Percentiles rank a stretch among this genome's conserved stretches.
phyloP scores from a whole-genome alignment of 2,797 vertebrate genomes.

The Natrix natrix region DNA sequence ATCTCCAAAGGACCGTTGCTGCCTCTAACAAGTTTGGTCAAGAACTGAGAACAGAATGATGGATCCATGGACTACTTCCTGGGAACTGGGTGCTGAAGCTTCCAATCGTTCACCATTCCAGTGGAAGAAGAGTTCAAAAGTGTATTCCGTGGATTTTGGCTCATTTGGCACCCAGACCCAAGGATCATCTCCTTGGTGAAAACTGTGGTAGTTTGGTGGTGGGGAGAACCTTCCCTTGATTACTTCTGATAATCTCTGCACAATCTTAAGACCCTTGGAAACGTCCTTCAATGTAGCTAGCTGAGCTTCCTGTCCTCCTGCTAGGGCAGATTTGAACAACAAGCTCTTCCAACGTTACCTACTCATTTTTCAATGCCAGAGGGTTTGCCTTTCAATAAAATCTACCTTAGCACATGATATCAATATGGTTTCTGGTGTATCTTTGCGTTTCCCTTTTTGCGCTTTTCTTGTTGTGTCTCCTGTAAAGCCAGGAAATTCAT shows the following conservation, averaged over 20 bases:
- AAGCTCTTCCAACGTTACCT: neutral
- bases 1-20: neutral
- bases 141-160: neutral
- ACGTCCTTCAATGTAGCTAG: neutral
- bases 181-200: neutral
- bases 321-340: neutral
- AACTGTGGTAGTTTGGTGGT: neutral
- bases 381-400: neutral
- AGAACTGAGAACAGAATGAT: neutral
- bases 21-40: neutral
- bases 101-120: neutral
- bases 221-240: neutral
- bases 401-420: neutral
- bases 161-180: neutral
- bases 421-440: neutral
- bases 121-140: neutral
- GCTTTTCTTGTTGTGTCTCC: neutral
- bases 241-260: neutral
- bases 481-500: neutral
- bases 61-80: neutral
- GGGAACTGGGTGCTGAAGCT: neutral
- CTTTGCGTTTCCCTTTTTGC: neutral
- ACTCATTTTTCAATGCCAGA: neutral
- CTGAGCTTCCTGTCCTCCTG: neutral
- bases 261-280: neutral